Percentiles rank a stretch among this genome's conserved stretches.
Evolutionary conservation across 1,140 invertebrate species (phyloP).

Genomic region (Popillia japonica): DNA sequence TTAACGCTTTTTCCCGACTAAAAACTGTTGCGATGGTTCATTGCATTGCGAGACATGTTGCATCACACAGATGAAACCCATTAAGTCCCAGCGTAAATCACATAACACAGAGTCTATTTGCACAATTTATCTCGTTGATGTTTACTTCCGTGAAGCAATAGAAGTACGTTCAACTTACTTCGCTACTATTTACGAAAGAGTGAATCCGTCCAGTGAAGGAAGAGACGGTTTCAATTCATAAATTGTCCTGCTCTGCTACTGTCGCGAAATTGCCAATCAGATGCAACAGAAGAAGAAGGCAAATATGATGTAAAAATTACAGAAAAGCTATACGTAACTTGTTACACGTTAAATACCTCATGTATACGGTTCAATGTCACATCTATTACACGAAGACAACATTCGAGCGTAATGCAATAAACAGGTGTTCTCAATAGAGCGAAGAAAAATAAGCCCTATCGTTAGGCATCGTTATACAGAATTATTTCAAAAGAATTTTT

Average conservation of each 20-base stretch:
- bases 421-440: slow-evolving; percentile 15
- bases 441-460: slow-evolving; percentile 25
- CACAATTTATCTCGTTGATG: slow-evolving; percentile 12
- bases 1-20: background rate
- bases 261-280: background rate
- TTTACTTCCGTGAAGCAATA: slow-evolving; percentile 24
- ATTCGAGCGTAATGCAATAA: background rate
- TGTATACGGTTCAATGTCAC: slow-evolving; percentile 17
- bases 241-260: background rate
- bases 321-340: background rate
- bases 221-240: background rate
- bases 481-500: background rate
- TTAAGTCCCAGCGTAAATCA: slow-evolving; percentile 13
- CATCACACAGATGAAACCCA: slow-evolving; percentile 12
- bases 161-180: slow-evolving; percentile 21
- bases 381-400: slow-evolving; percentile 7
- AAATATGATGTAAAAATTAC: slow-evolving; percentile 12
- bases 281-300: background rate
- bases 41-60: background rate
- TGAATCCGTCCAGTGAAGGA: background rate
- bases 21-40: slow-evolving; percentile 3
- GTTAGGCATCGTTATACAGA: background rate
- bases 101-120: slow-evolving; percentile 29
- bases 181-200: background rate
- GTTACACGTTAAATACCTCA: slow-evolving; percentile 4